Evolutionary conservation across 1,140 invertebrate genomes (phyloP).

Genomic region (Megathymus violae): DNA sequence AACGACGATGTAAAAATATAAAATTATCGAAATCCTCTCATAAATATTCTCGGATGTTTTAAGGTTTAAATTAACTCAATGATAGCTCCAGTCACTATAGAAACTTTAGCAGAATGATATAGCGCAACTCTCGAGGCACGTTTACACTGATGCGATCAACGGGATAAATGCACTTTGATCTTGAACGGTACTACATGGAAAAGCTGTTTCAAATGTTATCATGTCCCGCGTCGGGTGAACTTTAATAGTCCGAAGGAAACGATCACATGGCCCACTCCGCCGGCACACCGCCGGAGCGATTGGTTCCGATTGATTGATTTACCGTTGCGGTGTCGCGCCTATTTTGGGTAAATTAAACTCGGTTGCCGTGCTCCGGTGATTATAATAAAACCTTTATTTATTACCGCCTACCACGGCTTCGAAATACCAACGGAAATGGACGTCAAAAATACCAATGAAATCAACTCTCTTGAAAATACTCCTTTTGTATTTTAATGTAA

Average conservation of each 20-base stretch:
- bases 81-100: not conserved
- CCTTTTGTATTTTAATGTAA: too few relatives aligned
- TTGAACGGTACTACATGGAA: not conserved
- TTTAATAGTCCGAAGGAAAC: constrained; percentile 1
- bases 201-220: not conserved
- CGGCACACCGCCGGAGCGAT: constrained; percentile 16
- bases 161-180: not conserved
- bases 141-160: too few relatives aligned
- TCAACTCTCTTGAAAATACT: too few relatives aligned
- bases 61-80: not conserved
- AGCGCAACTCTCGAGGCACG: not conserved
- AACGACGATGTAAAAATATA: not conserved
- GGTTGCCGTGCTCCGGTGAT: constrained; percentile 2
- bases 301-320: constrained; percentile 45
- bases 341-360: constrained; percentile 26
- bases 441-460: not conserved
- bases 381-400: constrained; percentile 21
- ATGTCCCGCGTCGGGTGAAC: not conserved
- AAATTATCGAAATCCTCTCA: not conserved
- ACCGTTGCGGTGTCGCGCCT: constrained; percentile 19
- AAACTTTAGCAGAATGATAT: not conserved
- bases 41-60: not conserved
- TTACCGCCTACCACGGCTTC: not conserved
- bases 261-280: constrained; percentile 14
- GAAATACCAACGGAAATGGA: constrained; percentile 5